These are phyloP conservation scores for Uropsilus gracilis DNA, from an alignment of 2,113 vertebrate species.

Conservation along the genomic window DNA sequence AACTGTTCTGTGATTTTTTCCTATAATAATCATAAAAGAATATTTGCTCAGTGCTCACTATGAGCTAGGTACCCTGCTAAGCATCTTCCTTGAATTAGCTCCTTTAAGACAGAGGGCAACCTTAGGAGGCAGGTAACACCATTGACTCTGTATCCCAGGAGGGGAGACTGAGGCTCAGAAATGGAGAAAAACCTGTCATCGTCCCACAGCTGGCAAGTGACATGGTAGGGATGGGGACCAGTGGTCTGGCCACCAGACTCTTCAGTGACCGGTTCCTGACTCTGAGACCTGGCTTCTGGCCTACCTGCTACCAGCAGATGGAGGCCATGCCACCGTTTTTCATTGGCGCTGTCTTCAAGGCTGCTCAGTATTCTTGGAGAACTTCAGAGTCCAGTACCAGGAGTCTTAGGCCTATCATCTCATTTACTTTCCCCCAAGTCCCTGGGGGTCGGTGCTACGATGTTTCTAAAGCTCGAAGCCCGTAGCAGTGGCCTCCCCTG, in stretches of 20 bases:
- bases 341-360: neutral
- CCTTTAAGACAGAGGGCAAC: neutral
- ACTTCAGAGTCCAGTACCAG: neutral
- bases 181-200: neutral
- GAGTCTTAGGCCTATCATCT: rapidly evolving
- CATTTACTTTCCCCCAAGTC: rapidly evolving
- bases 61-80: neutral
- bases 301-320: neutral
- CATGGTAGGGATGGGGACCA: neutral
- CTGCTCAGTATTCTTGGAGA: neutral
- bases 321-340: neutral
- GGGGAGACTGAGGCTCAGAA: neutral
- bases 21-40: neutral
- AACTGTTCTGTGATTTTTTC: neutral
- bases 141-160: neutral
- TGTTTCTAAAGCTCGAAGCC: neutral
- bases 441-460: rapidly evolving
- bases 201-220: neutral
- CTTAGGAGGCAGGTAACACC: neutral
- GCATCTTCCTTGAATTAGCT: neutral
- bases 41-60: neutral
- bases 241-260: neutral
- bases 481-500: neutral
- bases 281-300: neutral
- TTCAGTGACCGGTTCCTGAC: neutral